Percentiles rank a stretch among this genome's conserved stretches.
phyloP scores from a whole-genome alignment of 2,888 invertebrate genomes.

The Heteropelma amictum region DNA sequence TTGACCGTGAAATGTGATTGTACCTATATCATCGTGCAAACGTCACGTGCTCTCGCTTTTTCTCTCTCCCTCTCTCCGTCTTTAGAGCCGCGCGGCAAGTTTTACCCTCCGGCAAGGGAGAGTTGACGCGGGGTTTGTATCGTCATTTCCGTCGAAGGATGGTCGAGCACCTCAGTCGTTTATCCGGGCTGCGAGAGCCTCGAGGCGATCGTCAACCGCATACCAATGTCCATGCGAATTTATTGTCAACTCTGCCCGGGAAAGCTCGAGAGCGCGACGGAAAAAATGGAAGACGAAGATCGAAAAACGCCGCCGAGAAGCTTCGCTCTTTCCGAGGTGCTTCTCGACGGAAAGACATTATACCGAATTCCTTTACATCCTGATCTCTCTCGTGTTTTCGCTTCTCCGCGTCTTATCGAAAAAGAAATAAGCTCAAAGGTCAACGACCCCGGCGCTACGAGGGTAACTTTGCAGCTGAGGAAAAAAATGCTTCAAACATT shows the following conservation, averaged over 20 bases:
- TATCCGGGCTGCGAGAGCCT: slow-evolving; percentile 40
- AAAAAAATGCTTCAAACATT: slow-evolving; percentile 21
- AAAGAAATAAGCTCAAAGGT: slow-evolving; percentile 7
- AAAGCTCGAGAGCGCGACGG: background rate
- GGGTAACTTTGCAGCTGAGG: too few relatives aligned
- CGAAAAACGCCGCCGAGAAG: slow-evolving; percentile 9
- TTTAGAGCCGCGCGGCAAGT: slow-evolving; percentile 11
- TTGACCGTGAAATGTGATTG: background rate
- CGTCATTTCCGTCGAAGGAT: slow-evolving; percentile 38
- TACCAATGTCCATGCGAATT: slow-evolving; percentile 60
- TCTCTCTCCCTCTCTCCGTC: too few relatives aligned
- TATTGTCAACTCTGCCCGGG: slow-evolving; percentile 51
- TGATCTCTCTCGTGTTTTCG: background rate
- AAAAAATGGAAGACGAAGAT: background rate
- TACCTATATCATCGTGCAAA: slow-evolving; percentile 39
- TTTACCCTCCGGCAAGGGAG: slow-evolving; percentile 39
- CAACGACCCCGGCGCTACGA: background rate
- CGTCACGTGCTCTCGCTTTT: slow-evolving; percentile 33
- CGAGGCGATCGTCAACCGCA: slow-evolving; percentile 59
- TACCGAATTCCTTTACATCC: slow-evolving; percentile 47
- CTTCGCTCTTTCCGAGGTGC: slow-evolving; percentile 14
- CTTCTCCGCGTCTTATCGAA: slow-evolving; percentile 20
- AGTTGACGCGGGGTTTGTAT: slow-evolving; percentile 29
- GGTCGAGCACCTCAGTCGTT: slow-evolving; percentile 22
- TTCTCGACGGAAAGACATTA: slow-evolving; percentile 27